phyloP scores from a whole-genome alignment of 2,797 vertebrate species.

The Crypturellus tataupa region DNA sequence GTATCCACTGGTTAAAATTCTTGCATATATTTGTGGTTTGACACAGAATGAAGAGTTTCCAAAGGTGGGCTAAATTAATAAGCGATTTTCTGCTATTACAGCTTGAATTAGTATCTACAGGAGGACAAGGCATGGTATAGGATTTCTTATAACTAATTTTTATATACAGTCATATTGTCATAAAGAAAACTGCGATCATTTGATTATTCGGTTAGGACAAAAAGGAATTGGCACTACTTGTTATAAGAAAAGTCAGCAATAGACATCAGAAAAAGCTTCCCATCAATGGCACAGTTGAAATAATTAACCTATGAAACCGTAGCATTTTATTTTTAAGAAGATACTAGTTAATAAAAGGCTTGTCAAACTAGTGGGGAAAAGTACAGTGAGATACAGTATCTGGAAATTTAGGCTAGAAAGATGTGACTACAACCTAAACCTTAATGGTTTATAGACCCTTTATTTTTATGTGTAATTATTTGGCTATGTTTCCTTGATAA shows the following conservation, averaged over 20 bases:
- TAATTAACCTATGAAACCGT: neutral
- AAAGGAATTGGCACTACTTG: neutral
- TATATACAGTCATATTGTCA: too few relatives aligned
- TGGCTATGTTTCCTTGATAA: neutral
- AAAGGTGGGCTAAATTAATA: too few relatives aligned
- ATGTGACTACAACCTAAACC: neutral
- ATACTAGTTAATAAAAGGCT: neutral
- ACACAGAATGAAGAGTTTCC: neutral
- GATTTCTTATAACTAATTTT: too few relatives aligned
- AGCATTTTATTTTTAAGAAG: neutral
- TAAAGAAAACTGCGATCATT: too few relatives aligned
- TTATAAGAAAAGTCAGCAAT: neutral
- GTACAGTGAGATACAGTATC: neutral
- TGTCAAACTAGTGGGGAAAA: neutral
- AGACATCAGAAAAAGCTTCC: neutral
- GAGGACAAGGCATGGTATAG: neutral
- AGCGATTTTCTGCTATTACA: neutral
- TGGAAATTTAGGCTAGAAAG: neutral
- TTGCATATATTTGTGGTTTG: neutral
- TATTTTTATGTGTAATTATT: neutral
- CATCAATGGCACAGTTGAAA: neutral
- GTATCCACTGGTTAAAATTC: neutral
- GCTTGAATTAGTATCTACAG: neutral
- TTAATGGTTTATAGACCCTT: neutral
- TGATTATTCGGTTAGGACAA: neutral